A percentile compares a stretch with the other conserved stretches of the same genome.
phyloP scores from a whole-genome alignment of 2,888 invertebrate species.

The Drosophila cognata region DNA sequence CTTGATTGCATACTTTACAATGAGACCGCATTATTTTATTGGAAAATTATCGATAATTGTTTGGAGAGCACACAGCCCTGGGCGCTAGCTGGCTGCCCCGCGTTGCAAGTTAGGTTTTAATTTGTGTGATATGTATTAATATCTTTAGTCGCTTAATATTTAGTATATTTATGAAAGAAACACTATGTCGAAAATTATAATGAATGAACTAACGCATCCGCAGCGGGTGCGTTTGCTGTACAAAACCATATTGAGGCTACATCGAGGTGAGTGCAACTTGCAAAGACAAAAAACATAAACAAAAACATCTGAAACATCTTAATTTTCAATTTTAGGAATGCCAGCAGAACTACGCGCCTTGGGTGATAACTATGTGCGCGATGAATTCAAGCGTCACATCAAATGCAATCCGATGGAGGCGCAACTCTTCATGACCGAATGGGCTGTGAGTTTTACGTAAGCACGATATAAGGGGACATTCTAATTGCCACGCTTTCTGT shows the following conservation, averaged over 20 bases:
- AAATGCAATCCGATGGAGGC: conserved; percentile 89
- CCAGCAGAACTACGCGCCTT: conserved; percentile 89
- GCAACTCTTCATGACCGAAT: conserved; percentile 92
- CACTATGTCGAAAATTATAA: conserved; percentile 76
- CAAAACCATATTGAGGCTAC: conserved; percentile 91
- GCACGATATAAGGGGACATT: not conserved
- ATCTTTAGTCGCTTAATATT: not conserved
- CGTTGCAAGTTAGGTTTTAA: conserved; percentile 7
- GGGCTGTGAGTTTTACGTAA: conserved; percentile 89
- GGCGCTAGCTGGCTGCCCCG: conserved; percentile 2
- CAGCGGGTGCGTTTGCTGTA: conserved; percentile 90
- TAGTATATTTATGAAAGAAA: conserved; percentile 6
- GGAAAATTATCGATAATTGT: conserved; percentile 18
- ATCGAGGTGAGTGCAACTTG: conserved; percentile 86
- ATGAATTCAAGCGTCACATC: conserved; percentile 94
- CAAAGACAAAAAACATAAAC: not conserved
- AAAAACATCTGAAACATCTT: conserved; percentile 4
- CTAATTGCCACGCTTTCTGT: not conserved
- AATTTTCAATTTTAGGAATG: conserved; percentile 85
- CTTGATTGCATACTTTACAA: not conserved
- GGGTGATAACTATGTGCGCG: conserved; percentile 91
- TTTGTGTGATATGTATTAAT: not conserved
- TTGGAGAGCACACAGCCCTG: conserved; percentile 17
- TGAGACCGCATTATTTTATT: not conserved
- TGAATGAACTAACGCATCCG: conserved; percentile 86